Evolutionary conservation across 2,888 invertebrate genomes (phyloP).

Genomic region (Adineta ricciae): DNA sequence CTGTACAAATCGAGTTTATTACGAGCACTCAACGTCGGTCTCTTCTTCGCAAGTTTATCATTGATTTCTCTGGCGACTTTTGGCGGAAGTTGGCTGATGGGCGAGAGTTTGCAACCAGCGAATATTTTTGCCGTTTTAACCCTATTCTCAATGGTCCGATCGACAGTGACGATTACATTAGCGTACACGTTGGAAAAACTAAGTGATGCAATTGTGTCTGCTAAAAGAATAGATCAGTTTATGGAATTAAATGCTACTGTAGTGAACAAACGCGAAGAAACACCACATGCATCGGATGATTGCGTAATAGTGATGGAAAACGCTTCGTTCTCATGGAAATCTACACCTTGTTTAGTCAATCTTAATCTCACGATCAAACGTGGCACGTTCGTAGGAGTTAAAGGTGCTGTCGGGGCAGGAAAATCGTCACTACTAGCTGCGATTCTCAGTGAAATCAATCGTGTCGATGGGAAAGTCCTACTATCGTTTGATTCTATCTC

Average conservation of each 20-base stretch:
- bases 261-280: not conserved
- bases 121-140: not conserved
- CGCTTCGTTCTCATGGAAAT: not conserved
- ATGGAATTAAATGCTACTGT: not conserved
- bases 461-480: slow-evolving; percentile 6
- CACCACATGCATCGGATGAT: not conserved
- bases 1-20: not conserved
- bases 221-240: not conserved
- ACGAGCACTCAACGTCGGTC: not conserved
- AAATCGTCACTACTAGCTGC: slow-evolving; percentile 70
- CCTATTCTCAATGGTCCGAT: not conserved
- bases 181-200: not conserved
- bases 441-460: slow-evolving; percentile 76
- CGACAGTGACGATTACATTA: not conserved
- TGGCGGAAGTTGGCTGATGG: not conserved
- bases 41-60: not conserved
- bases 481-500: slow-evolving; percentile 42
- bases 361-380: not conserved
- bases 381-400: slow-evolving; percentile 38
- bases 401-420: slow-evolving; percentile 53
- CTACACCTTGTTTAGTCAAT: not conserved
- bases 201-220: not conserved
- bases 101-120: not conserved
- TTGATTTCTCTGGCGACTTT: not conserved
- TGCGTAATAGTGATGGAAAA: not conserved